These are phyloP conservation scores for Peromyscus nudipes DNA, from an alignment of 2,797 vertebrate genomes.

Conservation along the genomic window DNA sequence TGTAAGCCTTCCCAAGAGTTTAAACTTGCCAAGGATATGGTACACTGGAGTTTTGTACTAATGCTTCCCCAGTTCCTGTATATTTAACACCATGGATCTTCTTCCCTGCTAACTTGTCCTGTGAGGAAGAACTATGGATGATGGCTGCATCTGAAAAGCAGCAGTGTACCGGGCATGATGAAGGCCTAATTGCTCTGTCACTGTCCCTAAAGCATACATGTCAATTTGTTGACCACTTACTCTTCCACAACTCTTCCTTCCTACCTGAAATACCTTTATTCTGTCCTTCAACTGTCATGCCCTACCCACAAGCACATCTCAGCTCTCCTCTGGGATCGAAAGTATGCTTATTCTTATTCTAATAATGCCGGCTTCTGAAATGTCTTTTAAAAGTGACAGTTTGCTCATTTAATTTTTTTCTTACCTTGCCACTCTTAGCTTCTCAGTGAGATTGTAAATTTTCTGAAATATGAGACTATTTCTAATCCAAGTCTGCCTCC, in stretches of 20 bases:
- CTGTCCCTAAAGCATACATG: background rate
- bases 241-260: background rate
- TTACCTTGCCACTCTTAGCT: background rate
- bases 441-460: background rate
- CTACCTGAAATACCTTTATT: background rate
- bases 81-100: background rate
- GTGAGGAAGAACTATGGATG: background rate
- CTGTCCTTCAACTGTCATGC: background rate
- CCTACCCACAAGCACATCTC: background rate
- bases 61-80: background rate
- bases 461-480: background rate
- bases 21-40: slow-evolving; percentile 22
- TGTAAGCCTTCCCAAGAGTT: background rate
- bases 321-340: background rate
- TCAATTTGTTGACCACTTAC: background rate
- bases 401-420: background rate
- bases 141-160: background rate
- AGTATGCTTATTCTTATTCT: background rate
- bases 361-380: background rate
- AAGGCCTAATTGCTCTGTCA: background rate
- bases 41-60: background rate
- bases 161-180: background rate
- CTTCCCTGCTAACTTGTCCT: background rate
- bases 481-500: slow-evolving; percentile 12
- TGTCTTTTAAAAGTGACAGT: background rate